These are phyloP conservation scores for Anomalospiza imberbis DNA, from an alignment of 2,797 vertebrate species.

Conservation along the genomic window DNA sequence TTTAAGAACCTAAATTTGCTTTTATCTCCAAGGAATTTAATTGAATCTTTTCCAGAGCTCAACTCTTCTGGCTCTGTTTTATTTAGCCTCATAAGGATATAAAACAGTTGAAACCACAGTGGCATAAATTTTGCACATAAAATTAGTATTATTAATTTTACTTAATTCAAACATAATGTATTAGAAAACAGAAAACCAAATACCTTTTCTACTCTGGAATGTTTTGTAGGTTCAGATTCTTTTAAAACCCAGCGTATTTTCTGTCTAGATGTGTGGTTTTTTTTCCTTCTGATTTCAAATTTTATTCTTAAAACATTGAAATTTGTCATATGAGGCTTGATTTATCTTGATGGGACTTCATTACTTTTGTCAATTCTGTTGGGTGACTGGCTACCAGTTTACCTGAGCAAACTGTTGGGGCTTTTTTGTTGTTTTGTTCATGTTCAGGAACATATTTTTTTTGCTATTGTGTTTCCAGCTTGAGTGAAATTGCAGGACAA, in stretches of 20 bases:
- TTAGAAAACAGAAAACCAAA: background rate
- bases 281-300: background rate
- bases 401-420: background rate
- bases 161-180: background rate
- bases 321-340: background rate
- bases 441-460: background rate
- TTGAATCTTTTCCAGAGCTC: background rate
- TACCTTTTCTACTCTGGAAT: background rate
- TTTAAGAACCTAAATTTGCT: background rate
- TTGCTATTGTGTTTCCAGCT: background rate
- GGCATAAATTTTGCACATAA: background rate
- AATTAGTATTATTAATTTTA: background rate
- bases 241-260: background rate
- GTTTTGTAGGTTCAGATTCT: background rate
- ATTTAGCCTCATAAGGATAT: background rate
- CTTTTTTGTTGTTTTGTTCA: background rate
- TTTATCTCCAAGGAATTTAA: background rate
- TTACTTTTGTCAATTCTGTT: background rate
- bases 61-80: background rate
- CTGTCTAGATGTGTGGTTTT: background rate
- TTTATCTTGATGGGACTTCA: background rate
- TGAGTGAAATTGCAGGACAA: background rate
- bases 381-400: background rate
- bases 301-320: background rate
- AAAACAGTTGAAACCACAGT: background rate